Evolutionary conservation across 1,140 invertebrate species (phyloP).

Genomic region (Lerema accius): DNA sequence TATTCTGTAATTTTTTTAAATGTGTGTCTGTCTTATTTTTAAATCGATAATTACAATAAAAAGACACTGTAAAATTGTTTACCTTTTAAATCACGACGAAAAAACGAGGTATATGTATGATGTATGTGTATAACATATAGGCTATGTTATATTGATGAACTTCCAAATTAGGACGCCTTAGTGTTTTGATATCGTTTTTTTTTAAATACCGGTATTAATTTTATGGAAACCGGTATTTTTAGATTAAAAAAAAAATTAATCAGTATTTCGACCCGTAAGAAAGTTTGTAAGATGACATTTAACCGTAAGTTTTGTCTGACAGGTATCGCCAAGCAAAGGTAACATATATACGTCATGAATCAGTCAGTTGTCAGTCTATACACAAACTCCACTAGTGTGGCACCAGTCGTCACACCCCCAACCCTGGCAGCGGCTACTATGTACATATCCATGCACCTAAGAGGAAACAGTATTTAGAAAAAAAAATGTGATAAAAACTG

Average conservation of each 20-base stretch:
- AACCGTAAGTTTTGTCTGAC: slow-evolving; percentile 16
- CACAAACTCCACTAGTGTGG: slow-evolving; percentile 53
- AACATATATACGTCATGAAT: slow-evolving; percentile 72
- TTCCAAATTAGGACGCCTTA: too few species aligned
- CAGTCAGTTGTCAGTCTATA: slow-evolving; percentile 60
- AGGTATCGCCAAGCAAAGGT: slow-evolving; percentile 70
- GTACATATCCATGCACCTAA: slow-evolving; percentile 73
- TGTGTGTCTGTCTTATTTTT: too few species aligned
- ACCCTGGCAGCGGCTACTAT: slow-evolving; percentile 46
- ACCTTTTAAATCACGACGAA: too few species aligned
- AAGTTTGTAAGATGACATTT: not conserved
- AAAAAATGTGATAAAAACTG: slow-evolving; percentile 69
- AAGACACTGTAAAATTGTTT: too few species aligned
- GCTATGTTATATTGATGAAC: too few species aligned
- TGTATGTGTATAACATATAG: too few species aligned
- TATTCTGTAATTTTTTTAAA: too few species aligned
- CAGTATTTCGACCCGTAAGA: not conserved
- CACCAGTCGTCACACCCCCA: slow-evolving; percentile 44
- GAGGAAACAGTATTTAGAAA: slow-evolving; percentile 75
- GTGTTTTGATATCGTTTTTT: too few species aligned
- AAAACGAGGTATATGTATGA: too few species aligned
- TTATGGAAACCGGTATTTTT: not conserved
- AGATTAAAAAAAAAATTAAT: not conserved
- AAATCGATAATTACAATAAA: too few species aligned
- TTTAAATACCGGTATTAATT: not conserved